phyloP scores from a whole-genome alignment of 2,888 invertebrate genomes.

The Lithophane ornitopus region DNA sequence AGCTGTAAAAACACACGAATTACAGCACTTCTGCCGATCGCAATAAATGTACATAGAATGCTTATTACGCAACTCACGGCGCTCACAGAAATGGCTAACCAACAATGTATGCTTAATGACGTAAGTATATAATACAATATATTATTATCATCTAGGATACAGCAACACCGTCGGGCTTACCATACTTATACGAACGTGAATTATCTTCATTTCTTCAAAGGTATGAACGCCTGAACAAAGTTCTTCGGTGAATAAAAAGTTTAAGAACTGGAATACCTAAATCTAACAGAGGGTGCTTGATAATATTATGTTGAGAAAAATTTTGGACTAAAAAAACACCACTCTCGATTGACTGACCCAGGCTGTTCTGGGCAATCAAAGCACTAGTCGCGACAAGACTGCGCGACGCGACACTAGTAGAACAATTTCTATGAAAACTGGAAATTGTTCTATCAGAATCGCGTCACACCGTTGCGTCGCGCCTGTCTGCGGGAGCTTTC shows the following conservation, averaged over 20 bases:
- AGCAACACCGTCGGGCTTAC: constrained; percentile 11
- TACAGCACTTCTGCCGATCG: constrained; percentile 80
- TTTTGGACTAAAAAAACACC: not conserved
- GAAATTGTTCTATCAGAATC: too few species aligned
- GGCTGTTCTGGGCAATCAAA: not conserved
- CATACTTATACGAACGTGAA: constrained; percentile 10
- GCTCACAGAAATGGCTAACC: constrained; percentile 74
- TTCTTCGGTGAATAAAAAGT: not conserved
- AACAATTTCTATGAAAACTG: too few species aligned
- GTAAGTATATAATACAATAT: constrained; percentile 36
- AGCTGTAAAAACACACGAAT: constrained; percentile 88
- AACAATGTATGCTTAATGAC: constrained; percentile 65
- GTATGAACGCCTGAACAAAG: not conserved
- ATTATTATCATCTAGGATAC: constrained; percentile 28
- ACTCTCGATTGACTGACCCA: not conserved
- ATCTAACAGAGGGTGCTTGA: not conserved
- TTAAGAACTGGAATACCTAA: not conserved
- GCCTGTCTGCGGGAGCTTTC: too few species aligned
- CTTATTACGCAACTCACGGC: constrained; percentile 75
- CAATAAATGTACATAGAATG: constrained; percentile 78
- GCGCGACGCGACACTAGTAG: too few species aligned
- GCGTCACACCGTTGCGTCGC: too few species aligned
- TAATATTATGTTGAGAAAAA: not conserved
- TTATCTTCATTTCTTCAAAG: constrained; percentile 2
- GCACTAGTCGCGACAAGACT: too few species aligned